phyloP scores from a whole-genome alignment of 2,888 invertebrate genomes.

The Colostygia pectinataria region DNA sequence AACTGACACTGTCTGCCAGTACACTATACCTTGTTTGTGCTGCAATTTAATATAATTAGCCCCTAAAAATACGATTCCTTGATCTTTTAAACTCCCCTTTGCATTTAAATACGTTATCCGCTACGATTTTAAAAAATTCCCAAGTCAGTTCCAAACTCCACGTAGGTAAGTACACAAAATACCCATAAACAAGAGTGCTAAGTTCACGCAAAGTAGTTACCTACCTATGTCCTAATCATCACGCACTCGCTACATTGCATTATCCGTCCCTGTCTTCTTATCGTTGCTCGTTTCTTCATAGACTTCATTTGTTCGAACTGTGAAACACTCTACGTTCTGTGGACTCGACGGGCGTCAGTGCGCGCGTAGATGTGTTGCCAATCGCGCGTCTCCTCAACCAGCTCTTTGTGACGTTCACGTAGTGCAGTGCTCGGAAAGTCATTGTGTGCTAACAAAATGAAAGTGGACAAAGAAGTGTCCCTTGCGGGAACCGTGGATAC shows the following conservation, averaged over 20 bases:
- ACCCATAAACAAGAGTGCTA: slow-evolving; percentile 6
- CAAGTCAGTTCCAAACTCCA: slow-evolving; percentile 9
- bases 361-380: slow-evolving; percentile 53
- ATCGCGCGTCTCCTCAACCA: slow-evolving; percentile 46
- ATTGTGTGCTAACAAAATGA: slow-evolving; percentile 62
- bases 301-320: slow-evolving; percentile 22
- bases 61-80: too few relatives aligned
- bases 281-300: slow-evolving; percentile 9
- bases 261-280: slow-evolving; percentile 34
- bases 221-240: slow-evolving; percentile 41
- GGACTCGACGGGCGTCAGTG: slow-evolving; percentile 41
- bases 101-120: too few relatives aligned
- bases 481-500: slow-evolving; percentile 65
- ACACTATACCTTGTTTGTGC: too few relatives aligned
- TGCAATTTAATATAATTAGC: too few relatives aligned
- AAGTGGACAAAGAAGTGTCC: slow-evolving; percentile 68
- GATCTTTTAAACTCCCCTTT: too few relatives aligned
- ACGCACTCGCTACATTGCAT: slow-evolving; percentile 40
- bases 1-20: too few relatives aligned
- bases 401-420: slow-evolving; percentile 76
- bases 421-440: slow-evolving; percentile 54
- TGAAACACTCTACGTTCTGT: too few relatives aligned
- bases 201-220: slow-evolving; percentile 22
- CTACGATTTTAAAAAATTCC: not conserved
- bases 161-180: slow-evolving; percentile 10